Evolutionary conservation across 2,113 vertebrate genomes (phyloP).

Genomic region (Notarius lentiginosus): DNA sequence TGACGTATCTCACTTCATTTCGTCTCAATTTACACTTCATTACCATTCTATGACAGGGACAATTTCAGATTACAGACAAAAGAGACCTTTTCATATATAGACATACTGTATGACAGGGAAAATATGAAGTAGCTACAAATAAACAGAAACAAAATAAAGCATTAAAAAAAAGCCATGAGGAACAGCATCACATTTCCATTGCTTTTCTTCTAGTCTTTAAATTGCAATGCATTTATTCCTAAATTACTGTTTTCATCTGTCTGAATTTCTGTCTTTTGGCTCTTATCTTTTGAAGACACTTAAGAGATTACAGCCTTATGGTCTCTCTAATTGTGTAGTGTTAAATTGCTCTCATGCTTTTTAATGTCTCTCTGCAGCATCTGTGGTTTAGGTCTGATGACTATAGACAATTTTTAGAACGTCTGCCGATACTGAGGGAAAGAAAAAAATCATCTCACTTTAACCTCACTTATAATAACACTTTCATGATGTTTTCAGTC

Average conservation of each 20-base stretch:
- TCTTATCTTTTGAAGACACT: background rate
- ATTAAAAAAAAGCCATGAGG: too few relatives aligned
- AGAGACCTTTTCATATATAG: background rate
- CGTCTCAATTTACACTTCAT: background rate
- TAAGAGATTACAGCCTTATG: background rate
- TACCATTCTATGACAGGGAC: background rate
- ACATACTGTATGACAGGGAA: background rate
- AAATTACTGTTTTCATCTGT: background rate
- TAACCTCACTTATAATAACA: background rate
- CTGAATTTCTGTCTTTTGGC: background rate
- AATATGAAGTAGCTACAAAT: background rate
- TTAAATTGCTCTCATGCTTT: background rate
- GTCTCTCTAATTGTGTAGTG: background rate
- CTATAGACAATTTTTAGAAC: background rate
- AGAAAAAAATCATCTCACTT: background rate
- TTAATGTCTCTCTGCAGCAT: too few relatives aligned
- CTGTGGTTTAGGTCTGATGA: background rate
- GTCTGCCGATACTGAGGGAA: background rate
- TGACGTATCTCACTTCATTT: conserved; percentile 1
- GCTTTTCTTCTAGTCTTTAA: background rate
- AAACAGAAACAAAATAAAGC: background rate
- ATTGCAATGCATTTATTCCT: background rate
- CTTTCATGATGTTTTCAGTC: background rate
- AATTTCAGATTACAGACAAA: background rate
- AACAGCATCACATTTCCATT: background rate